Evolutionary conservation across 2,113 vertebrate species (phyloP).

Genomic region (Cavia aperea): DNA sequence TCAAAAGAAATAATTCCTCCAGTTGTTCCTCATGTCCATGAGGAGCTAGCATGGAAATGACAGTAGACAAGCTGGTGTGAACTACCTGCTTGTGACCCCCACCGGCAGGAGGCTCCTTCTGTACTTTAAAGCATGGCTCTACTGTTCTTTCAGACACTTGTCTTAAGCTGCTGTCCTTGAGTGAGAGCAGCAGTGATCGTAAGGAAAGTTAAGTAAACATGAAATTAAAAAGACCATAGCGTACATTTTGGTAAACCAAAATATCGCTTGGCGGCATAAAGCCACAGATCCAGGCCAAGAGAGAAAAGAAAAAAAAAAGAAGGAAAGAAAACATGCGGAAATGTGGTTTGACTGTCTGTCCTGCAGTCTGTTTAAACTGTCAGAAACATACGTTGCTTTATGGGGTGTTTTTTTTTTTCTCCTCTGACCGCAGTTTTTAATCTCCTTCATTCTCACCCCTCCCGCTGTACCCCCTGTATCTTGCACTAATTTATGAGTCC

Average conservation of each 20-base stretch:
- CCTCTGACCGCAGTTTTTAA: constrained; percentile 63
- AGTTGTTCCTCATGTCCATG: constrained; percentile 17
- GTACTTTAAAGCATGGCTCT: constrained; percentile 37
- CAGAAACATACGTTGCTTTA: constrained; percentile 59
- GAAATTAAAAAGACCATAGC: constrained; percentile 70
- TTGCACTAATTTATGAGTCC: neutral
- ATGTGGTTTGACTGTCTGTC: constrained; percentile 74
- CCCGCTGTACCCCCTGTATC: neutral
- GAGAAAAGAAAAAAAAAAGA: neutral
- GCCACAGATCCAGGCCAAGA: constrained; percentile 65
- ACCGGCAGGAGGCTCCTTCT: neutral
- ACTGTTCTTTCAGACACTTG: constrained; percentile 30
- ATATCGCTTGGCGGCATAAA: constrained; percentile 73
- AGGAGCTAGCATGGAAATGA: constrained; percentile 30
- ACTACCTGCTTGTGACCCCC: constrained; percentile 37
- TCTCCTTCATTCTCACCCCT: constrained; percentile 54
- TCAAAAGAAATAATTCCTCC: constrained; percentile 55
- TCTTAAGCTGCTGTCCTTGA: constrained; percentile 50
- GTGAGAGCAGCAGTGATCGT: constrained; percentile 54
- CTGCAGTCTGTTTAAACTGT: constrained; percentile 67
- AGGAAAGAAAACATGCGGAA: constrained; percentile 34
- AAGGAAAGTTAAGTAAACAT: constrained; percentile 65
- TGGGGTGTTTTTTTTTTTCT: constrained; percentile 36
- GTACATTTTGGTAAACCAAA: constrained; percentile 75
- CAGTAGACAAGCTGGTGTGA: constrained; percentile 31